Evolutionary conservation across 2,797 vertebrate genomes (phyloP).

Genomic region (Cheirogaleus major): DNA sequence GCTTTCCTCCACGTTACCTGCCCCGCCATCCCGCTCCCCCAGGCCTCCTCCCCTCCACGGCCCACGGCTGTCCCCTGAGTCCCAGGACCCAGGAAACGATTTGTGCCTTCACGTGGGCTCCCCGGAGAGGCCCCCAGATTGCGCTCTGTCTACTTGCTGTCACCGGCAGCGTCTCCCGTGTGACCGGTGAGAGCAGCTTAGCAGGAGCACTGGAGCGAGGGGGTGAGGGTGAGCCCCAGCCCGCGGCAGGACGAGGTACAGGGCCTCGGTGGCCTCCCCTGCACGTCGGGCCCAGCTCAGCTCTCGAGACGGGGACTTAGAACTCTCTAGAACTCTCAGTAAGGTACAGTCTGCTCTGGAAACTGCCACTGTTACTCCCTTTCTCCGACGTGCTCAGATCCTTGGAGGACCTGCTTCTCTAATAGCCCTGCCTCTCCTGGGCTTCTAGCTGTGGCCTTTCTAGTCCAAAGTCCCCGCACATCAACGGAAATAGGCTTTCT

Average conservation of each 20-base stretch:
- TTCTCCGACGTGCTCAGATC: background rate
- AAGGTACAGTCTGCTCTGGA: rapidly evolving
- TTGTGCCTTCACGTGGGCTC: background rate
- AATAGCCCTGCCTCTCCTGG: rapidly evolving
- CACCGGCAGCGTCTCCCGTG: rapidly evolving
- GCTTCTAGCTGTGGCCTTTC: rapidly evolving
- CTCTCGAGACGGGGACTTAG: rapidly evolving
- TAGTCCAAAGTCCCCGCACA: rapidly evolving
- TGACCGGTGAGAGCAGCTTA: rapidly evolving
- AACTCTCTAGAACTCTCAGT: rapidly evolving
- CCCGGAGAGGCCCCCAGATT: rapidly evolving
- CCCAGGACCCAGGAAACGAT: background rate
- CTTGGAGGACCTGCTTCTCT: rapidly evolving
- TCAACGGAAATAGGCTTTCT: background rate
- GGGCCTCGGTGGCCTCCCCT: background rate
- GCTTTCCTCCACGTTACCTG: background rate
- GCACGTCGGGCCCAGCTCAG: rapidly evolving
- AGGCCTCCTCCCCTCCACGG: too few relatives aligned
- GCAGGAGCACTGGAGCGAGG: background rate
- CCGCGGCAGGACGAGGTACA: rapidly evolving
- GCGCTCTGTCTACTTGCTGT: background rate
- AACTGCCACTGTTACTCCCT: rapidly evolving
- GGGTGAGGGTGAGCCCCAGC: rapidly evolving
- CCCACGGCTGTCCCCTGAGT: background rate
- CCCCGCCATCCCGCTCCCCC: background rate